Percentiles rank a stretch among this genome's conserved stretches.
Conservation (phyloP, 2,797 vertebrate genomes). For the Arrhamphus sclerolepis region DNA sequence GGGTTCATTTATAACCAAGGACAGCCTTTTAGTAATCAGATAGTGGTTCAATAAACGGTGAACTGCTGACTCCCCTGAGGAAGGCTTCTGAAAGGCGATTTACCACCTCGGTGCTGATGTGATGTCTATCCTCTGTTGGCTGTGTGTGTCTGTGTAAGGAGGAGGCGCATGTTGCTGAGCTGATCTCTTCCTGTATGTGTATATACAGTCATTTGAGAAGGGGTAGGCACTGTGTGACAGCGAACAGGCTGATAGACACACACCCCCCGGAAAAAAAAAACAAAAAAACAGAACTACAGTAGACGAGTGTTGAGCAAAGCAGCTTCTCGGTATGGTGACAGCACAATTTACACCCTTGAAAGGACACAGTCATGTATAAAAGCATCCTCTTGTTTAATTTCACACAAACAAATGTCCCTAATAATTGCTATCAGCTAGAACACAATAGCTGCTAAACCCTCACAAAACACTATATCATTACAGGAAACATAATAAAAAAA, state of each 20-base stretch:
- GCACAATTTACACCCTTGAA: slow-evolving; percentile 39
- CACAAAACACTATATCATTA: not conserved
- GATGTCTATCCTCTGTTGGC: slow-evolving; percentile 65
- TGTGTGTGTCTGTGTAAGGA: slow-evolving; percentile 48
- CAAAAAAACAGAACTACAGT: slow-evolving; percentile 14
- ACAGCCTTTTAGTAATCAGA: slow-evolving; percentile 80
- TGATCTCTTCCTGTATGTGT: slow-evolving; percentile 33
- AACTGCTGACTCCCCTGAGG: slow-evolving; percentile 75
- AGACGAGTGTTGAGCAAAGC: slow-evolving; percentile 40
- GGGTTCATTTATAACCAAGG: slow-evolving; percentile 74
- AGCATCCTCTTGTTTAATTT: slow-evolving; percentile 17
- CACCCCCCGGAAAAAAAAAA: slow-evolving; percentile 24
- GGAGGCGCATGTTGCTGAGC: slow-evolving; percentile 7
- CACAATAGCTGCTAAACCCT: slow-evolving; percentile 16
- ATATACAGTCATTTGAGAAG: slow-evolving; percentile 31
- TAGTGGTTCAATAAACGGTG: slow-evolving; percentile 74
- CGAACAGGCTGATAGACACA: slow-evolving; percentile 44
- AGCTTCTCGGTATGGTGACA: slow-evolving; percentile 29
- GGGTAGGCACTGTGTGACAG: slow-evolving; percentile 41
- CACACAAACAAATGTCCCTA: slow-evolving; percentile 27
- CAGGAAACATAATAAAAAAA: not conserved
- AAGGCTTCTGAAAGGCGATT: slow-evolving; percentile 76
- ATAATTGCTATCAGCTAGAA: slow-evolving; percentile 18
- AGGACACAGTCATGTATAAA: slow-evolving; percentile 10
- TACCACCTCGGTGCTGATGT: slow-evolving; percentile 74